Percentiles rank a stretch among this genome's conserved stretches.
Conservation (phyloP, 92 coral and sea anemone species). For the Parazoanthus darwini region DNA sequence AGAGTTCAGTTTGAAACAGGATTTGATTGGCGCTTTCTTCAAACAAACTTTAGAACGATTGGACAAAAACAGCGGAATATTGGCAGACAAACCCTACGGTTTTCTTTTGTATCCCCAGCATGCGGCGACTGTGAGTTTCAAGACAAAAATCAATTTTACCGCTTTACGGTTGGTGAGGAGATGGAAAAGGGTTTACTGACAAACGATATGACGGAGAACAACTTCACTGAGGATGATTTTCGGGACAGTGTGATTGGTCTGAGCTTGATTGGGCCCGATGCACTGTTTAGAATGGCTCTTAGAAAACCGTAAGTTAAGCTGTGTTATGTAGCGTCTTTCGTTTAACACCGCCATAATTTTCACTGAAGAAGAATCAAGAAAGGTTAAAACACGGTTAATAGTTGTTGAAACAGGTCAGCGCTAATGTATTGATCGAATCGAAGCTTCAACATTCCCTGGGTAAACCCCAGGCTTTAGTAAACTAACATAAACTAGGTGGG, state of each 20-base stretch:
- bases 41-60: no score
- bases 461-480: no score
- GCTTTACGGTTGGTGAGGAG: constrained; percentile 48
- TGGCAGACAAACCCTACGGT: no score
- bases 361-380: no score
- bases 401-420: no score
- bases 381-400: no score
- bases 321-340: neutral
- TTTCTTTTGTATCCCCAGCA: constrained; percentile 38
- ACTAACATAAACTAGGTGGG: no score
- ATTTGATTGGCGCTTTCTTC: neutral
- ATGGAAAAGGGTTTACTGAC: constrained; percentile 24
- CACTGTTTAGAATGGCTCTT: constrained; percentile 79
- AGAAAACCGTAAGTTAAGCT: constrained; percentile 63
- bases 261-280: constrained; percentile 75
- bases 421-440: no score
- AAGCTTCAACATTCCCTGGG: no score
- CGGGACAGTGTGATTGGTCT: constrained; percentile 61
- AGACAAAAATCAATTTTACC: constrained; percentile 62
- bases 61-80: no score
- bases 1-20: no score
- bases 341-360: no score
- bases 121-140: constrained; percentile 63
- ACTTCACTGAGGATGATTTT: constrained; percentile 66
- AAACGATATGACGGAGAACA: constrained; percentile 2